These are phyloP conservation scores for Gallinago solitaria DNA, from an alignment of 2,797 vertebrate species.

Conservation along the genomic window DNA sequence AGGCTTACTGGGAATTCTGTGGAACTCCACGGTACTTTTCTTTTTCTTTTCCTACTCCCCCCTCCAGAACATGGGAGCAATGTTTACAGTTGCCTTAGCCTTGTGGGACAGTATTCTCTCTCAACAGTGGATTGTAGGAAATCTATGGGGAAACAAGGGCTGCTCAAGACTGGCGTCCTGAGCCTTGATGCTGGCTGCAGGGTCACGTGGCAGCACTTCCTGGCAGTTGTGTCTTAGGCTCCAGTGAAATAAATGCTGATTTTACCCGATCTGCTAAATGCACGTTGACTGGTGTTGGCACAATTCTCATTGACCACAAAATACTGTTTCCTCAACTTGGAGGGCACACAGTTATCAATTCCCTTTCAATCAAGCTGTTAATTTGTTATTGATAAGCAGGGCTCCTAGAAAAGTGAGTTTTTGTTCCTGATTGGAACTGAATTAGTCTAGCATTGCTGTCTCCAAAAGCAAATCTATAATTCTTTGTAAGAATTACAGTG, in stretches of 20 bases:
- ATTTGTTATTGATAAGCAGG: not conserved
- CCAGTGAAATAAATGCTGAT: not conserved
- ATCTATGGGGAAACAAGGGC: not conserved
- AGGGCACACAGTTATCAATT: not conserved
- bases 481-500: not conserved
- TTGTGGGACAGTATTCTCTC: not conserved
- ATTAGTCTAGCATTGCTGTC: not conserved
- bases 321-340: not conserved
- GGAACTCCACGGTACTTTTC: no score
- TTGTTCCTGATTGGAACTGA: not conserved
- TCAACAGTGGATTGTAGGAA: not conserved
- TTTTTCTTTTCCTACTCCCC: no score
- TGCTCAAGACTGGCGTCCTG: not conserved
- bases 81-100: not conserved
- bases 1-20: not conserved
- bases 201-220: not conserved
- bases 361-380: not conserved
- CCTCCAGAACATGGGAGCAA: not conserved
- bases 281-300: not conserved
- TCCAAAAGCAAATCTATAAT: not conserved
- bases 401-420: not conserved
- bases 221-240: not conserved
- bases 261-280: not conserved
- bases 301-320: not conserved
- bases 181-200: not conserved